Evolutionary conservation across 2,797 vertebrate genomes (phyloP).

Genomic region (Salarias fasciatus): DNA sequence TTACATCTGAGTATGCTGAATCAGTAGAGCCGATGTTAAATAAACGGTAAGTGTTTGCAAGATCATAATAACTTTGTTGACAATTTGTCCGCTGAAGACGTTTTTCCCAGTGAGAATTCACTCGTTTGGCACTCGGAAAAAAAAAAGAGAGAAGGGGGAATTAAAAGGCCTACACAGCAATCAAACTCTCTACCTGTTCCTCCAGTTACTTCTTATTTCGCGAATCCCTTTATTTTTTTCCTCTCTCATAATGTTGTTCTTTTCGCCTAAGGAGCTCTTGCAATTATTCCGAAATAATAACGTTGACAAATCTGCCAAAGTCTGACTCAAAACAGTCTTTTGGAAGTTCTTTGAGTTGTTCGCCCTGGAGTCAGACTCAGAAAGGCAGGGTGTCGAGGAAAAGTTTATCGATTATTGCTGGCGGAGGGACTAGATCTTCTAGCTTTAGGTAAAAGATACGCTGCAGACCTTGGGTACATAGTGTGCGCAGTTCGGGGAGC

Average conservation of each 20-base stretch:
- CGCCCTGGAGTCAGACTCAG: constrained; percentile 81
- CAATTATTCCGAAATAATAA: constrained; percentile 66
- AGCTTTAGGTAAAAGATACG: constrained; percentile 99
- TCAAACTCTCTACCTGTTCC: constrained; percentile 16
- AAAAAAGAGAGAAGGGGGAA: not conserved
- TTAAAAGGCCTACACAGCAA: constrained; percentile 49
- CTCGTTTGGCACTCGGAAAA: constrained; percentile 63
- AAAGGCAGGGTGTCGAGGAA: constrained; percentile 99
- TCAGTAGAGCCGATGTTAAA: constrained; percentile 87
- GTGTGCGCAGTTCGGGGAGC: constrained; percentile 97
- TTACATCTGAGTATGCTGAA: constrained; percentile 89
- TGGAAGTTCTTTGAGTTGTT: constrained; percentile 83
- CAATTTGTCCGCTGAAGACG: constrained; percentile 66
- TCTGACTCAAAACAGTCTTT: constrained; percentile 75
- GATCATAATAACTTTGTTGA: constrained; percentile 73
- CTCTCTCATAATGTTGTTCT: constrained; percentile 51
- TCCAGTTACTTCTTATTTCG: constrained; percentile 9
- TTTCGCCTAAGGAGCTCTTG: constrained; percentile 53
- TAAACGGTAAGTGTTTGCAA: constrained; percentile 81
- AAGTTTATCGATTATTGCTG: constrained; percentile 99
- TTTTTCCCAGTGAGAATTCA: constrained; percentile 68
- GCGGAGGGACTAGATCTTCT: constrained; percentile 98
- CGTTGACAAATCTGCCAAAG: constrained; percentile 61
- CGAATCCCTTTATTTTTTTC: constrained; percentile 33
- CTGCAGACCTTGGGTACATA: constrained; percentile 98